A percentile compares a stretch with the other conserved stretches of the same genome.
Evolutionary conservation across 2,113 vertebrate genomes (phyloP).

Genomic region (Mesocricetus auratus): DNA sequence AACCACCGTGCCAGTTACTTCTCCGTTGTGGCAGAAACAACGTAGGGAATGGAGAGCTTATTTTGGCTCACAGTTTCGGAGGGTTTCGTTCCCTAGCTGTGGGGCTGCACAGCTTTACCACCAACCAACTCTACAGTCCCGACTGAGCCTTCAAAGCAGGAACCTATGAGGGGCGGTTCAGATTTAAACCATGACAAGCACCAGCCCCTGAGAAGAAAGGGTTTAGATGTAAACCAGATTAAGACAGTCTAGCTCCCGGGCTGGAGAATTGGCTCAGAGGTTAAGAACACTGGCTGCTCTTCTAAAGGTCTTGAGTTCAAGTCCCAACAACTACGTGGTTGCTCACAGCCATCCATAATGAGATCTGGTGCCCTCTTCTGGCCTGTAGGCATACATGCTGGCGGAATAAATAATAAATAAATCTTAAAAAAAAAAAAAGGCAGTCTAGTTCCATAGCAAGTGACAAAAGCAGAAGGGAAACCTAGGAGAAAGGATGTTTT

Average conservation of each 20-base stretch:
- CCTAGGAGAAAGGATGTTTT: neutral
- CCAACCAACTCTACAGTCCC: neutral
- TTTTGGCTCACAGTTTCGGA: neutral
- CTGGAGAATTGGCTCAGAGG: neutral
- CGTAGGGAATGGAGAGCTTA: neutral
- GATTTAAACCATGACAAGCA: neutral
- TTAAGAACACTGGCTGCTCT: neutral
- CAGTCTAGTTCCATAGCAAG: neutral
- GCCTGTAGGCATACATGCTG: neutral
- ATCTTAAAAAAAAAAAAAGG: neutral
- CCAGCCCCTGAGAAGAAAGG: slow-evolving; percentile 5
- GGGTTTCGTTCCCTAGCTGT: neutral
- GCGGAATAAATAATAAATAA: neutral
- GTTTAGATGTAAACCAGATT: neutral
- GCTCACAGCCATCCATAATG: neutral
- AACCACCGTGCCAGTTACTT: neutral
- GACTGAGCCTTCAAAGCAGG: neutral
- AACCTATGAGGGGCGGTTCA: neutral
- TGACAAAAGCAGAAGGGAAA: slow-evolving; percentile 28
- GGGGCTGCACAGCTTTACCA: neutral
- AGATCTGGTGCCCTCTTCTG: neutral
- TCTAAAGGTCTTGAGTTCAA: neutral
- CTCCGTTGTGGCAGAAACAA: neutral
- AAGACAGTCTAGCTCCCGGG: neutral
- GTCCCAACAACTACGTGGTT: neutral